Evolutionary conservation across 2,888 invertebrate genomes (phyloP), one percentile per base, ranked within the genome.

Genomic region (Chrysotoxum bicinctum): DNA sequence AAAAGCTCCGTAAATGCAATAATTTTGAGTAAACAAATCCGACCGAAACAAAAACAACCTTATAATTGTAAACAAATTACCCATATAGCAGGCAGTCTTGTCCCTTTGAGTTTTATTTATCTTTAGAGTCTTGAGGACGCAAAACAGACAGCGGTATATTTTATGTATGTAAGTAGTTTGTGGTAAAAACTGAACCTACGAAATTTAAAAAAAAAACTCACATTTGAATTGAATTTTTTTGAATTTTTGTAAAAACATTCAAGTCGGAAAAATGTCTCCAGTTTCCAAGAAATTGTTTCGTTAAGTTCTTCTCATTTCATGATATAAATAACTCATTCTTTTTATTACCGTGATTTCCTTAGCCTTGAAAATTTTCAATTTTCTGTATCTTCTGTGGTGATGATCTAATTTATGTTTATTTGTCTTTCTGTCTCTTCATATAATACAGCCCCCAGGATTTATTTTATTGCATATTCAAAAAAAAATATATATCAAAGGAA

Each of bases 181-280:
- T 14, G n/a, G 35, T 58, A 7, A 21, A 56, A 32, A 16, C 10
- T n/a, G n/a, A n/a, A n/a, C n/a, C n/a, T n/a, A n/a, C n/a, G n/a
- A n/a, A n/a, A n/a, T n/a, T n/a, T n/a, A n/a, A n/a, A n/a, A n/a
- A n/a, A n/a, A n/a, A n/a, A n/a, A n/a, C n/a, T n/a, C n/a, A n/a
- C n/a, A n/a, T n/a, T n/a, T n/a, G n/a, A n/a, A n/a, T n/a, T n/a
- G n/a, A n/a, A n/a, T n/a, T n/a, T n/a, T n/a, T n/a, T n/a, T n/a
- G n/a, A n/a, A n/a, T n/a, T n/a, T n/a, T n/a, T n/a, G n/a, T n/a
- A n/a, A n/a, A n/a, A n/a, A n/a, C n/a, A n/a, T 48, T 48, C 21
- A 23, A 23, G 14, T 26, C 8, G 14, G 58, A 14, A 56, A 69
- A 21, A 23, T 68, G 75, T 76, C 76, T 76, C 76, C 58, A 69